These are phyloP conservation scores for Gila orcuttii DNA, from an alignment of 2,113 vertebrate species.

Conservation along the genomic window DNA sequence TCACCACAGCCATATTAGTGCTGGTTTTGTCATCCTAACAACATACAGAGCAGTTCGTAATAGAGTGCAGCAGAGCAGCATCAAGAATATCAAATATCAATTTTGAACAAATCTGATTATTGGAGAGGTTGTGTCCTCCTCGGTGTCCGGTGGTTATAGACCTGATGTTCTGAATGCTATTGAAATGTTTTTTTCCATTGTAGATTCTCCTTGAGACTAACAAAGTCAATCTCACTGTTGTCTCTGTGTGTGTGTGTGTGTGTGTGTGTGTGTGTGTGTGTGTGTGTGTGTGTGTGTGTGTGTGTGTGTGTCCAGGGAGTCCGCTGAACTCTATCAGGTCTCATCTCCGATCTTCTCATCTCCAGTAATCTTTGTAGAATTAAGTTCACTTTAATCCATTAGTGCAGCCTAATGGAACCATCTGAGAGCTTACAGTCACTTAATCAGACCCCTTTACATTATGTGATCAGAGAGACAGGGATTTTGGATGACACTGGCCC, in stretches of 20 bases:
- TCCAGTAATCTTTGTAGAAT: slow-evolving; percentile 13
- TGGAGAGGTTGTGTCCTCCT: not conserved
- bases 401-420: not conserved
- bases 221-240: not conserved
- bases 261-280: not conserved
- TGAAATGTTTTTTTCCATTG: not conserved
- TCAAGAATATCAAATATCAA: not conserved
- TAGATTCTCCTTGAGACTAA: not conserved
- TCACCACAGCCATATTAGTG: not conserved
- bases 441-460: slow-evolving; percentile 1
- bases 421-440: not conserved
- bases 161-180: not conserved
- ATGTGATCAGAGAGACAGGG: not conserved
- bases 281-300: not conserved
- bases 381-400: slow-evolving; percentile 7
- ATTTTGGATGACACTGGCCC: not conserved
- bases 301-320: not conserved
- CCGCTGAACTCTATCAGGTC: not conserved
- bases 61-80: not conserved
- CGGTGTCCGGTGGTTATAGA: not conserved
- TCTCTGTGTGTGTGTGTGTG: not conserved
- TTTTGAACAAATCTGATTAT: not conserved
- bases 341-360: not conserved
- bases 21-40: not conserved
- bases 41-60: too few relatives aligned